Evolutionary conservation across 2,888 invertebrate genomes (phyloP).

Genomic region (Heliconius charithonia): DNA sequence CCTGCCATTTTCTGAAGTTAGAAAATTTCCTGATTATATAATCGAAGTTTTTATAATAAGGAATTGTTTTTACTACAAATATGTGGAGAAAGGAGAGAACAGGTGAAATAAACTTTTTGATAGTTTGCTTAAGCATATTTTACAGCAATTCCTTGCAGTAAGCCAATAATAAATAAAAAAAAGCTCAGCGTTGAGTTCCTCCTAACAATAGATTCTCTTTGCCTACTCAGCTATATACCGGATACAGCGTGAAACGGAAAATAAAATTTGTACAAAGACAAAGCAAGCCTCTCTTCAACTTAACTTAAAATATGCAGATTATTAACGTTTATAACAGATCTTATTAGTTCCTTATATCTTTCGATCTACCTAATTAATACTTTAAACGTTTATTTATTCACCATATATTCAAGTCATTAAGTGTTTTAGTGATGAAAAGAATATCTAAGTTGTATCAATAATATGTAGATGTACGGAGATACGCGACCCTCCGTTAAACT

Average conservation of each 20-base stretch:
- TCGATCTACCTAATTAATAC: slow-evolving; percentile 54
- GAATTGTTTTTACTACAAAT: neutral
- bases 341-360: slow-evolving; percentile 42
- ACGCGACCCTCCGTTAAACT: slow-evolving; percentile 65
- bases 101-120: neutral
- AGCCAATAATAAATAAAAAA: too few species aligned
- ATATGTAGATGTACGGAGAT: slow-evolving; percentile 62
- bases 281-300: too few species aligned
- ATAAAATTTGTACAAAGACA: neutral
- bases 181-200: too few species aligned
- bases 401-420: slow-evolving; percentile 59
- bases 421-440: slow-evolving; percentile 66
- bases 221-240: neutral
- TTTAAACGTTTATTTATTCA: slow-evolving; percentile 50
- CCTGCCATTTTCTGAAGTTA: too few species aligned
- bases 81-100: neutral
- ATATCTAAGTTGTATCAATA: slow-evolving; percentile 53
- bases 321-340: slow-evolving; percentile 35
- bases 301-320: slow-evolving; percentile 34
- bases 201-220: neutral
- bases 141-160: too few species aligned
- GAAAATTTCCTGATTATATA: too few species aligned
- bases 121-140: neutral
- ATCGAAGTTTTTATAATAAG: too few species aligned
- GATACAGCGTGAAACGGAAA: neutral